Percentiles rank a stretch among this genome's conserved stretches.
phyloP scores from a whole-genome alignment of 1,140 invertebrate species.

The Neodiprion virginianus region DNA sequence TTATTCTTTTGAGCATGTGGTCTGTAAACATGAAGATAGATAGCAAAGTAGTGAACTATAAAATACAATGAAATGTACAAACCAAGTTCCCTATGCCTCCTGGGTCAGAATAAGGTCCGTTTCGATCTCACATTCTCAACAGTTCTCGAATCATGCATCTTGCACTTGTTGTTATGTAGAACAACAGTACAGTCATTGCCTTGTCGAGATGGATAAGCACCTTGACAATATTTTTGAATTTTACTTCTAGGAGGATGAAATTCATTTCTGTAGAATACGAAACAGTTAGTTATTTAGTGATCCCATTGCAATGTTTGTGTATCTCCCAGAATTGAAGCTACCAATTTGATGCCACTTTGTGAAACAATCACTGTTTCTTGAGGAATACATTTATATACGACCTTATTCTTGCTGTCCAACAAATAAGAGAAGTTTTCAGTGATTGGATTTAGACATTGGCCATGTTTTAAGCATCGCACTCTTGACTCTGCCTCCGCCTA shows the following conservation, averaged over 20 bases:
- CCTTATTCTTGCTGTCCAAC: conserved; percentile 78
- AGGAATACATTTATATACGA: conserved; percentile 75
- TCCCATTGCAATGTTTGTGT: conserved; percentile 12
- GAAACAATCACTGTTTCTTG: conserved; percentile 73
- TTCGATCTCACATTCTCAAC: conserved; percentile 65
- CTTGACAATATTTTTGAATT: conserved; percentile 71
- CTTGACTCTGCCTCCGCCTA: conserved; percentile 56
- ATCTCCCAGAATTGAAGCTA: conserved; percentile 70
- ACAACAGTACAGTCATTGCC: conserved; percentile 76
- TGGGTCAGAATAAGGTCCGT: conserved; percentile 66
- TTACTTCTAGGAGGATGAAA: conserved; percentile 68
- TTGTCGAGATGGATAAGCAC: conserved; percentile 78
- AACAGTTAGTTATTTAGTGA: conserved; percentile 14
- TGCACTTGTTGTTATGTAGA: conserved; percentile 73
- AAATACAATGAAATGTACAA: conserved; percentile 17
- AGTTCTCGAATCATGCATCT: conserved; percentile 71
- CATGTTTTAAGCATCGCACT: conserved; percentile 35
- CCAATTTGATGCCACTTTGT: conserved; percentile 69
- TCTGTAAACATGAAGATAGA: conserved; percentile 53
- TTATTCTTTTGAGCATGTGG: conserved; percentile 76
- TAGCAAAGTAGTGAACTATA: not conserved
- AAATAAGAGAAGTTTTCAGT: conserved; percentile 63
- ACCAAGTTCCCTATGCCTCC: conserved; percentile 67
- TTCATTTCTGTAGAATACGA: conserved; percentile 45
- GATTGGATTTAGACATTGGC: conserved; percentile 29